Evolutionary conservation across 2,113 vertebrate species (phyloP).

Genomic region (Alces alces): DNA sequence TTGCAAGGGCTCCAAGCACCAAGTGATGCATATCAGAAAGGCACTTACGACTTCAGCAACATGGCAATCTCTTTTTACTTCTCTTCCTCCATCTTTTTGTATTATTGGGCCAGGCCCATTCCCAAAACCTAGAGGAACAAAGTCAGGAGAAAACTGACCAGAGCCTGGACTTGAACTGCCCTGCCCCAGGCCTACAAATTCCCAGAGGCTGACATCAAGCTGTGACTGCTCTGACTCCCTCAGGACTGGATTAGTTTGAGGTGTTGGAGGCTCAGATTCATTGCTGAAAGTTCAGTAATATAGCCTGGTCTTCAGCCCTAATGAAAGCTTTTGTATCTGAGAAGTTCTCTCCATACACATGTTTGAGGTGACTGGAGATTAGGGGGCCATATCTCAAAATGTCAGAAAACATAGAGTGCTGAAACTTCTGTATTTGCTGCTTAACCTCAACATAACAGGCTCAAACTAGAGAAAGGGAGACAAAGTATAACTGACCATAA

Average conservation of each 20-base stretch:
- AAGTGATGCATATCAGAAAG: not conserved
- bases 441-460: conserved; percentile 12
- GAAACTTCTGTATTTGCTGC: conserved; percentile 16
- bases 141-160: not conserved
- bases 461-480: not conserved
- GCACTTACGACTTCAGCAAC: not conserved
- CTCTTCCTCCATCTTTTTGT: not conserved
- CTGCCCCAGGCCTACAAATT: not conserved
- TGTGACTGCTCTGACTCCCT: not conserved
- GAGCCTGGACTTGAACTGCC: not conserved
- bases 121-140: not conserved
- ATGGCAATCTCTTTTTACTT: not conserved
- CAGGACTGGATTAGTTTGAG: not conserved
- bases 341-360: not conserved
- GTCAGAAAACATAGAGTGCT: not conserved
- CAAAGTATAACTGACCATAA: not conserved
- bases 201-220: not conserved
- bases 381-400: not conserved
- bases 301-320: not conserved
- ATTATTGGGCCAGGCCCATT: not conserved
- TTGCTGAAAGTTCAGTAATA: not conserved
- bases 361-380: not conserved
- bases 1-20: not conserved
- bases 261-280: not conserved
- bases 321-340: not conserved